phyloP scores from a whole-genome alignment of 2,888 invertebrate genomes.

The Pheosia tremula region DNA sequence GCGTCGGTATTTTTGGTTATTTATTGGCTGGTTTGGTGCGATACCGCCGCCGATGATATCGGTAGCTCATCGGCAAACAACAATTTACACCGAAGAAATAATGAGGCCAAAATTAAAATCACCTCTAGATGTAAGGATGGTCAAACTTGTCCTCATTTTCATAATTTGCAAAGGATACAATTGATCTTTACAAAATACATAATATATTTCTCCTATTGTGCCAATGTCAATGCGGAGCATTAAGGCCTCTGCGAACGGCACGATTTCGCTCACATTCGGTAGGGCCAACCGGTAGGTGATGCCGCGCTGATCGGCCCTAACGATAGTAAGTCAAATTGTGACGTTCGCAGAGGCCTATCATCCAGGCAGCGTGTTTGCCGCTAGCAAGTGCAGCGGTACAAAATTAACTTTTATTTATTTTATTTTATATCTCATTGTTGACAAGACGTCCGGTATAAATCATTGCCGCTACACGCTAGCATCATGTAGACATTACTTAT shows the following conservation, averaged over 20 bases:
- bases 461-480: constrained; percentile 36
- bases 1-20: constrained; percentile 52
- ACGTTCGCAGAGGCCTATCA: no score
- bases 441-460: constrained; percentile 47
- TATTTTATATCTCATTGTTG: constrained; percentile 44
- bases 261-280: no score
- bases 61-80: constrained; percentile 53
- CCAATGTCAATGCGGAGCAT: constrained; percentile 8
- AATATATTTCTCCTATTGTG: background rate
- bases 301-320: no score
- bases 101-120: constrained; percentile 54
- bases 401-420: constrained; percentile 42
- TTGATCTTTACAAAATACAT: background rate
- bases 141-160: background rate
- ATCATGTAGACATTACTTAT: constrained; percentile 28
- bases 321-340: no score
- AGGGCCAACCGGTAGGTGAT: no score
- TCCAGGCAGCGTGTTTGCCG: constrained; percentile 23
- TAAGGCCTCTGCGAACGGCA: background rate
- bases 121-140: constrained; percentile 44
- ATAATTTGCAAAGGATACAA: background rate
- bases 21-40: constrained; percentile 46
- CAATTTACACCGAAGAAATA: constrained; percentile 44
- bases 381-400: constrained; percentile 25
- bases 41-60: constrained; percentile 43